A percentile compares a stretch with the other conserved stretches of the same genome.
phyloP scores from a whole-genome alignment of 2,888 invertebrate species.

The Diaperis boleti region DNA sequence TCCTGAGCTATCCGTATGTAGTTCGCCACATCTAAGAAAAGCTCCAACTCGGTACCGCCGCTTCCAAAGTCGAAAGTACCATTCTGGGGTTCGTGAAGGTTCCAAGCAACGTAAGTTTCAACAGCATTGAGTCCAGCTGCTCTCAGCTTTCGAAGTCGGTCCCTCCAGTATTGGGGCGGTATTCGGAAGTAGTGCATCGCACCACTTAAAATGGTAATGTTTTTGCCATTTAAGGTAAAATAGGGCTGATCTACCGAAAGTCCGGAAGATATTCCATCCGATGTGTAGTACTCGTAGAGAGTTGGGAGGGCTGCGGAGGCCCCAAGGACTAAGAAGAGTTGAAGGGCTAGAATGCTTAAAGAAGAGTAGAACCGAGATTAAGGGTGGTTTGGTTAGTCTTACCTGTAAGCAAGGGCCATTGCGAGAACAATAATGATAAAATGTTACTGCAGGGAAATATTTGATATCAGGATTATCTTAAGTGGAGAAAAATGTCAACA shows the following conservation, averaged over 20 bases:
- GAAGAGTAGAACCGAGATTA: no score
- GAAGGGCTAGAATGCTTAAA: no score
- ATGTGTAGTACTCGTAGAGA: slow-evolving; percentile 66
- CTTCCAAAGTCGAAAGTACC: slow-evolving; percentile 73
- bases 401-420: no score
- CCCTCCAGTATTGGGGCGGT: slow-evolving; percentile 82
- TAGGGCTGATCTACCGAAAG: slow-evolving; percentile 57
- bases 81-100: slow-evolving; percentile 83
- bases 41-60: slow-evolving; percentile 68
- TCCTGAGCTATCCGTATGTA: slow-evolving; percentile 80
- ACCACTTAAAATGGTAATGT: slow-evolving; percentile 67
- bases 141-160: slow-evolving; percentile 79
- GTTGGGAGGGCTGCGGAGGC: slow-evolving; percentile 53
- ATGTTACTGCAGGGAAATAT: no score
- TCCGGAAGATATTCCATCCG: slow-evolving; percentile 58
- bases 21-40: slow-evolving; percentile 69
- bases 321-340: background rate
- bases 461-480: no score
- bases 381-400: no score
- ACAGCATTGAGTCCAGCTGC: slow-evolving; percentile 90
- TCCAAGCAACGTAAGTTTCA: slow-evolving; percentile 90
- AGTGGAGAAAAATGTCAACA: no score
- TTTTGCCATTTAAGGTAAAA: slow-evolving; percentile 65
- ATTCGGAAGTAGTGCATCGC: slow-evolving; percentile 88
- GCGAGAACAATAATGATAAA: no score